Evolutionary conservation across 2,113 vertebrate species (phyloP), one percentile per base, ranked within the genome.

Genomic region (Odontophorus gujanensis): DNA sequence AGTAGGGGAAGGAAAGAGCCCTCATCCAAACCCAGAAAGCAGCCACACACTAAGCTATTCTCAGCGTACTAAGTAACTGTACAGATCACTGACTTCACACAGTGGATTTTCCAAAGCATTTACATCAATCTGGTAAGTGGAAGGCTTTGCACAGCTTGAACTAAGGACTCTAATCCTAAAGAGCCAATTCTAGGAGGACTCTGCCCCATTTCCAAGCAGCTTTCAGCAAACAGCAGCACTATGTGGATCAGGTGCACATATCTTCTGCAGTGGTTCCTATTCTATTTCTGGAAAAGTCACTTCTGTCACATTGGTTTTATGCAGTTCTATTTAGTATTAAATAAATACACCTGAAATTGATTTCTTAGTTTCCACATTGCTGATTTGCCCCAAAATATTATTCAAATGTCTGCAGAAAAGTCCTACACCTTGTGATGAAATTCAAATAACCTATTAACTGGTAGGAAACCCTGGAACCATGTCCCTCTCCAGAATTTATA

Each of bases 341-440:
- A 40, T 40, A 40, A 11, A 28, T 2, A 25, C 20, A 16, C 5
- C n/a, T 63, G 38, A 61, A 61, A 76, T 28, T 48, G 55, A 58
- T 58, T 58, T 57, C 30, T 32, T n/a, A 20, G 4, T 48, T 86
- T 67, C 43, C 21, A 26, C 40, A 43, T 51, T 40, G 25, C 47
- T 63, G 19, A 63, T 66, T 32, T 19, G 28, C 48, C 74, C n/a
- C 6, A 21, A 77, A 36, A 55, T 12, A 38, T 1, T 69, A 55
- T 10, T 19, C 47, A 3, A 0, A 45, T 69, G 40, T 25, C 61
- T 58, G 15, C 82, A 78, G 51, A 16, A 16, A 42, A 84, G 28
- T 13, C 61, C 11, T 0, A 2, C 11, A 34, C 19, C 53, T 53
- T 50, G 11, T 30, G 28, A 13, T 1, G 1, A 34, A 75, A 72